These are phyloP conservation scores for Patella vulgata DNA, from an alignment of 1,140 invertebrate genomes.

Conservation along the genomic window DNA sequence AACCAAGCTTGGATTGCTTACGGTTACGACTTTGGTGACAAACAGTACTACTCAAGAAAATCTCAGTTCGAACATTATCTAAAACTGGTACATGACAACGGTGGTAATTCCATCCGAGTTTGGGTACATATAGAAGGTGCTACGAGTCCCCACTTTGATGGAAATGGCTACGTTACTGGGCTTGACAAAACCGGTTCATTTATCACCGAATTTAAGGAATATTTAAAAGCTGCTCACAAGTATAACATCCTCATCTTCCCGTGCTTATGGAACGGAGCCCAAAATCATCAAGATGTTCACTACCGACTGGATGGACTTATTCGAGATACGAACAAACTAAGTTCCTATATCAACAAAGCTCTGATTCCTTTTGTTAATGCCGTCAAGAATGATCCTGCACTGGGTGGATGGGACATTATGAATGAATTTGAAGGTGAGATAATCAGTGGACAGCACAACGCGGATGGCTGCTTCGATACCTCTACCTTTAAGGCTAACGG, in stretches of 20 bases:
- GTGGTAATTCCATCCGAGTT: conserved; percentile 64
- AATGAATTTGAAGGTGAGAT: conserved; percentile 67
- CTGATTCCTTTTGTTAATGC: conserved; percentile 57
- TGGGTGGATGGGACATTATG: conserved; percentile 66
- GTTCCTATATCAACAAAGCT: conserved; percentile 65
- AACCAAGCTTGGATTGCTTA: conserved; percentile 64
- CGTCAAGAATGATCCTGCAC: conserved; percentile 59
- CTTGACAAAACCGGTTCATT: conserved; percentile 37
- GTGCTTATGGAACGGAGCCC: conserved; percentile 66
- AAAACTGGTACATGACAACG: conserved; percentile 46
- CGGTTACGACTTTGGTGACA: conserved; percentile 58
- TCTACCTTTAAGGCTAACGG: conserved; percentile 43
- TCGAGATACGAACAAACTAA: conserved; percentile 61
- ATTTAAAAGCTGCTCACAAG: conserved; percentile 33
- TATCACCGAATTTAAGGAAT: conserved; percentile 40
- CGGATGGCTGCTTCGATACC: conserved; percentile 63
- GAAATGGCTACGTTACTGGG: conserved; percentile 35
- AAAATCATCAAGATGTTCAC: conserved; percentile 51
- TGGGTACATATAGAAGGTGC: conserved; percentile 68
- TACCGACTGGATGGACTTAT: conserved; percentile 45
- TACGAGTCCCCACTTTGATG: conserved; percentile 54
- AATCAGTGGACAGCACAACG: conserved; percentile 40
- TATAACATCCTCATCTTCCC: conserved; percentile 62
- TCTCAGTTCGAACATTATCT: conserved; percentile 55
- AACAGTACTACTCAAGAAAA: conserved; percentile 44